Percentiles rank a stretch among this genome's conserved stretches.
Evolutionary conservation across 2,113 vertebrate genomes (phyloP).

Genomic region (Macquaria ambigua): DNA sequence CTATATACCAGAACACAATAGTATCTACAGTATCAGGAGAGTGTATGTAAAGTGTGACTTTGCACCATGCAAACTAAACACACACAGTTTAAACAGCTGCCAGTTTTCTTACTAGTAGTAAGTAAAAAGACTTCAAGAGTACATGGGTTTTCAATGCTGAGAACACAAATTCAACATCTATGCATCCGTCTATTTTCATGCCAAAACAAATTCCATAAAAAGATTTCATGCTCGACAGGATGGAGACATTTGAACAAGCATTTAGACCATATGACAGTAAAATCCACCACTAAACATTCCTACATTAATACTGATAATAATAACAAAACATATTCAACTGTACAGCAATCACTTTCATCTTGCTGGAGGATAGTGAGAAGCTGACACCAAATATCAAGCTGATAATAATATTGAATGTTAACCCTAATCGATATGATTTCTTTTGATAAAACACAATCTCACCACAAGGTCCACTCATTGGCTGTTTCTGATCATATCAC

Average conservation of each 20-base stretch:
- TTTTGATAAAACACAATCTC: neutral
- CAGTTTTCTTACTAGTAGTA: neutral
- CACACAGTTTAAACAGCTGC: constrained; percentile 10
- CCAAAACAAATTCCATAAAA: neutral
- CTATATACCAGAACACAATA: neutral
- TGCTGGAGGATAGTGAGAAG: neutral
- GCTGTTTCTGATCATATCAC: neutral
- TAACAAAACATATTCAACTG: neutral
- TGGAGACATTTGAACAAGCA: neutral
- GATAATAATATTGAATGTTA: too few species aligned
- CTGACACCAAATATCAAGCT: neutral
- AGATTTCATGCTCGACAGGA: too few species aligned
- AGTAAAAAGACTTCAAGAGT: neutral
- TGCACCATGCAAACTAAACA: neutral
- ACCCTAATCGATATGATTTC: too few species aligned
- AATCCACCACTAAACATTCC: neutral
- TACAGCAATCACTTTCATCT: neutral
- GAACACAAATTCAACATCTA: neutral
- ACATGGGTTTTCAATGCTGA: too few species aligned
- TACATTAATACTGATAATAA: too few species aligned
- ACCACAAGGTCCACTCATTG: neutral
- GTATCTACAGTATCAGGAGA: neutral
- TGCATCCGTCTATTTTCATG: too few species aligned
- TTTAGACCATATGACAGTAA: neutral
- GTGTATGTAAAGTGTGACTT: neutral